These are phyloP conservation scores for Glossosoma conforme DNA, from an alignment of 1,140 invertebrate species.

Conservation along the genomic window DNA sequence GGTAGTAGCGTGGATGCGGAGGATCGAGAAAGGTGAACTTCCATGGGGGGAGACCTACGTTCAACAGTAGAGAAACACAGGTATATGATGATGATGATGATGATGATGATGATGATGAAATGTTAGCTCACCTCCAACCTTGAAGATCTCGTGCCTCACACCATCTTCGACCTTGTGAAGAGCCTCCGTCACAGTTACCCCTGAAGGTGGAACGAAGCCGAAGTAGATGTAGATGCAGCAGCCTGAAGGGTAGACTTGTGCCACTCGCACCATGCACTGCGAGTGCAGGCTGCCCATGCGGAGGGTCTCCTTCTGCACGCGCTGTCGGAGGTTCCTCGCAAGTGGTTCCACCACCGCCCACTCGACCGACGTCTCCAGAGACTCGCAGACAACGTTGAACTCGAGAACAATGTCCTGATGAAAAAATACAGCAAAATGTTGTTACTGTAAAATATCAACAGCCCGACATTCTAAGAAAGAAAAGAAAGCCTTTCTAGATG, in stretches of 20 bases:
- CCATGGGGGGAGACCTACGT: too few species aligned
- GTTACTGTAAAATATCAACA: too few species aligned
- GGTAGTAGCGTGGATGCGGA: too few species aligned
- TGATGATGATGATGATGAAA: too few species aligned
- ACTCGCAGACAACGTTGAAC: slow-evolving; percentile 86
- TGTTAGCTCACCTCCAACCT: not conserved
- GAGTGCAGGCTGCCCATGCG: not conserved
- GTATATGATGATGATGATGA: too few species aligned
- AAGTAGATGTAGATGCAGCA: slow-evolving; percentile 75
- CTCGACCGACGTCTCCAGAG: slow-evolving; percentile 96
- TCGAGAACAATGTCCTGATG: slow-evolving; percentile 86
- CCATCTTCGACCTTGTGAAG: not conserved
- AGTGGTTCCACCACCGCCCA: slow-evolving; percentile 85
- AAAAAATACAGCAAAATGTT: not conserved
- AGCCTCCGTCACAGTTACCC: not conserved
- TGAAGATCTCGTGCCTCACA: not conserved
- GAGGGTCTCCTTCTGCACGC: not conserved
- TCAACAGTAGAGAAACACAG: too few species aligned
- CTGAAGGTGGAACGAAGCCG: slow-evolving; percentile 35
- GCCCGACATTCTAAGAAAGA: too few species aligned
- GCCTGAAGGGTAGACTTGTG: slow-evolving; percentile 71
- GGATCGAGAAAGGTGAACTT: too few species aligned
- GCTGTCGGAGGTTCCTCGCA: slow-evolving; percentile 36
- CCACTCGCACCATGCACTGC: slow-evolving; percentile 52
- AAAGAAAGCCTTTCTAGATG: too few species aligned